Evolutionary conservation across 2,113 vertebrate genomes (phyloP).

Genomic region (Orientallactaga bullata): DNA sequence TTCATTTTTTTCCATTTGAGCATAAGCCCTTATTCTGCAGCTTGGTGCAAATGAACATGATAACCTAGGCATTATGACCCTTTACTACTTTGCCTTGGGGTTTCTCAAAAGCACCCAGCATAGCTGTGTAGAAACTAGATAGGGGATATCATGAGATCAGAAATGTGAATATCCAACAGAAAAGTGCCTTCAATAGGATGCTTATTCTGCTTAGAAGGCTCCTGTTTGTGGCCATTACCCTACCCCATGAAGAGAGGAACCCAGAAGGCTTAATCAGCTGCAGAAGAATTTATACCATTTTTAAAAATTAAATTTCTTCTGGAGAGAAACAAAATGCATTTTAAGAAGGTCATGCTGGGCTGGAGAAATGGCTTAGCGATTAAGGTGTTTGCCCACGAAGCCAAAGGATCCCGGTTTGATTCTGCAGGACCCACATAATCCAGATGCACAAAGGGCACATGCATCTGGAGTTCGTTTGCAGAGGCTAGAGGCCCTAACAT

Average conservation of each 20-base stretch:
- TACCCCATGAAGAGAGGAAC: too few species aligned
- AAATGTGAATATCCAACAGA: constrained; percentile 83
- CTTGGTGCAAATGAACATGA: too few species aligned
- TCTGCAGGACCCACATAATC: too few species aligned
- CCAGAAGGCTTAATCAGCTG: too few species aligned
- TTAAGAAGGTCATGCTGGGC: background rate
- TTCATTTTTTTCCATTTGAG: background rate
- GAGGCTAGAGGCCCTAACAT: too few species aligned
- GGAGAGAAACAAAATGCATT: background rate
- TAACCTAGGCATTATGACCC: constrained; percentile 81
- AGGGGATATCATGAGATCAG: background rate
- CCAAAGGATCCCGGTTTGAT: too few species aligned
- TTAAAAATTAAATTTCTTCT: background rate
- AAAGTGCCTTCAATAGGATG: background rate
- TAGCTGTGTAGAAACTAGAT: constrained; percentile 92
- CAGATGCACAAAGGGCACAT: too few species aligned
- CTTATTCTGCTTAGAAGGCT: too few species aligned
- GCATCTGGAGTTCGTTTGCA: too few species aligned
- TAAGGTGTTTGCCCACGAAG: too few species aligned
- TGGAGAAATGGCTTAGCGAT: too few species aligned
- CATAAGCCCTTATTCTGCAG: constrained; percentile 45
- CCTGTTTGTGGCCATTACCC: too few species aligned
- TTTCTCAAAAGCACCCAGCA: constrained; percentile 93
- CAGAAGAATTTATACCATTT: background rate
- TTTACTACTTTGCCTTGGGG: constrained; percentile 94